A percentile compares a stretch with the other conserved stretches of the same genome.
Conservation (phyloP, 2,888 invertebrate species). For the Zootermopsis nevadensis region DNA sequence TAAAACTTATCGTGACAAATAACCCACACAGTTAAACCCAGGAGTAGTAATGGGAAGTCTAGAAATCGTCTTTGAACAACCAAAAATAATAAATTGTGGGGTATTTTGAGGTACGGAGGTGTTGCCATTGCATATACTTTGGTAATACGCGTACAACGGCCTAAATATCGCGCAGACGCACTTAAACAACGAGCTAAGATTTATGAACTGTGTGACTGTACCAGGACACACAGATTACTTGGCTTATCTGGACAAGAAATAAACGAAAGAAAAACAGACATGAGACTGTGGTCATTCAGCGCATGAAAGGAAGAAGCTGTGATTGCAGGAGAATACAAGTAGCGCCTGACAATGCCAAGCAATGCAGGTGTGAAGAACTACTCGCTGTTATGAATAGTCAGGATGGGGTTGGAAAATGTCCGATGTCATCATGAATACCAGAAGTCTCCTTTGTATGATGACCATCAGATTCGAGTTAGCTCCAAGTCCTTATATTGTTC, state of each 20-base stretch:
- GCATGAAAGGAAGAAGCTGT: background rate
- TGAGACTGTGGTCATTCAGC: background rate
- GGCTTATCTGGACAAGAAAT: background rate
- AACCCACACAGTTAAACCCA: too few species aligned
- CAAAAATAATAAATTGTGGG: too few species aligned
- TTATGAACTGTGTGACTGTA: background rate
- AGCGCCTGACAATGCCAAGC: background rate
- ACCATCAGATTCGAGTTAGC: slow-evolving; percentile 7
- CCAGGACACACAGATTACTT: background rate
- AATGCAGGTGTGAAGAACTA: slow-evolving; percentile 16
- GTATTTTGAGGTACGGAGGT: too few species aligned
- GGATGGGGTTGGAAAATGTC: background rate
- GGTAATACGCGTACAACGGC: too few species aligned
- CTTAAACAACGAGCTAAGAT: too few species aligned
- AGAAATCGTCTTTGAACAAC: too few species aligned
- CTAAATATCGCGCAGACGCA: too few species aligned
- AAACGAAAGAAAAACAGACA: background rate
- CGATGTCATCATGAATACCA: slow-evolving; percentile 10
- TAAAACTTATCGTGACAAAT: too few species aligned
- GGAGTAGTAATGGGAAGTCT: too few species aligned
- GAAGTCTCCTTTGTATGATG: slow-evolving; percentile 6
- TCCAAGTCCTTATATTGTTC: background rate
- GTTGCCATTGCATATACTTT: too few species aligned
- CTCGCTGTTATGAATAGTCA: slow-evolving; percentile 1
- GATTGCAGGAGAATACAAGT: background rate